Base-by-base conservation (phyloP, 2,797 vertebrate genomes). In the Spheniscus humboldti region DNA sequence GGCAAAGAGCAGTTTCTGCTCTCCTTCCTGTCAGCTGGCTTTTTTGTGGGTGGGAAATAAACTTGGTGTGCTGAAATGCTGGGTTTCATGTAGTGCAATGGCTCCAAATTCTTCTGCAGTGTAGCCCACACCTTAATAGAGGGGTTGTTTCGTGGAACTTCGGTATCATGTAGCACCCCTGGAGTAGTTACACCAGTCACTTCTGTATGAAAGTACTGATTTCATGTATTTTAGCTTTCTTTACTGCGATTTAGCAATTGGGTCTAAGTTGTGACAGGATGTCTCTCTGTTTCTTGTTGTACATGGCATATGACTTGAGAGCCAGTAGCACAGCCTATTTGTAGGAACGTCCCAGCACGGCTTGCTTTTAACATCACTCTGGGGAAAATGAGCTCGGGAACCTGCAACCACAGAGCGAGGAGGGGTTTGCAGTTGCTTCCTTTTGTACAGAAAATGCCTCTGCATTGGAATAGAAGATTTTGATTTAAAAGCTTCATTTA, bases 401-500 rank as follows among this genome's bases (percentile, higher is more conserved):
- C 59, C 41, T 62, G 72, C 60, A 47, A 39, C 71, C 14, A 25
- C 23, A 2, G 4, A 85, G 64, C 41, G 39, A 78, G 81, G 37
- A 94, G 19, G 56, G 57, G 9, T 80, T 80, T 80, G 57, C 31
- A 56, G 19, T 39, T 87, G 22, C n/a, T 87, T 86, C 9, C 23
- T 85, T 86, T 69, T 25, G 9, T 45, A n/a, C 23, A 47, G 87
- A 75, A 75, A 76, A 82, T 48, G 22, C 57, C 35, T 85, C 60
- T 71, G 41, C 25, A 6, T 19, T 63, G 60, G 52, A 88, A 50
- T 48, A 50, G 68, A 71, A 60, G 15, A 30, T 83, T 83, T 85
- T 83, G 13, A 66, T 92, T 91, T 93, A 52, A 92, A 93, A 66
- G 50, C 25, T 93, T 91, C 37, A 57, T 87, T 86, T 93, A 83